Conservation (phyloP, 53 echinoderm and acorn worm species). For the Stichopus horrens region DNA sequence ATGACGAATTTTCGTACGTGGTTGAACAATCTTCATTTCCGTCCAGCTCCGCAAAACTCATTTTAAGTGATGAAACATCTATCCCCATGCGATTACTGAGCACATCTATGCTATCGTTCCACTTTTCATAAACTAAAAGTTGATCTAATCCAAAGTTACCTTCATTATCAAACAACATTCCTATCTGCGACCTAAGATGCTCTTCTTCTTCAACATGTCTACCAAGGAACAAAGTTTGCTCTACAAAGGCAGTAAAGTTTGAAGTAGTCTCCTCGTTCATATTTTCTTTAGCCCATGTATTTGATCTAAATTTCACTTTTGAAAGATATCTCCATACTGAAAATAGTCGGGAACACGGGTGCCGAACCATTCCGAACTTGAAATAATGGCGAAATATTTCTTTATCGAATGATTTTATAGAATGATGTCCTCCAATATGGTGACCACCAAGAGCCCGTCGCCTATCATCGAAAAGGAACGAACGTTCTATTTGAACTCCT, state of each 20-base stretch:
- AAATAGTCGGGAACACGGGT: slow-evolving; percentile 12
- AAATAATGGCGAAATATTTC: neutral
- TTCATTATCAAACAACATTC: neutral
- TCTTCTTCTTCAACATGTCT: neutral
- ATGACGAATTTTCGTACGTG: neutral
- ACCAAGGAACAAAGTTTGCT: neutral
- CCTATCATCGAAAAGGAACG: slow-evolving; percentile 11
- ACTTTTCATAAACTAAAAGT: slow-evolving; percentile 10
- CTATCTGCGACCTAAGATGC: neutral
- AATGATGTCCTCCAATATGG: neutral
- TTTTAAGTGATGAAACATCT: neutral
- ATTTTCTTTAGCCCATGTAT: too few relatives aligned
- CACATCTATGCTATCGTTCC: neutral
- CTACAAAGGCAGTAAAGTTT: neutral
- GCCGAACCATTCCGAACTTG: slow-evolving; percentile 18
- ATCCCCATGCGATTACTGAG: neutral
- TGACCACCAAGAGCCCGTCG: neutral
- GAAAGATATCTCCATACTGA: slow-evolving; percentile 5
- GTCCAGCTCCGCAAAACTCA: neutral
- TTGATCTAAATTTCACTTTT: neutral
- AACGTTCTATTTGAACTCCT: neutral
- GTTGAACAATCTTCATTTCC: neutral
- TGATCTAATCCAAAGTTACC: slow-evolving; percentile 9
- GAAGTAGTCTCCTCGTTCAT: neutral
- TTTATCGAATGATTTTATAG: neutral